phyloP scores from a whole-genome alignment of 2,888 invertebrate species.

The Lasioglossum calceatum region DNA sequence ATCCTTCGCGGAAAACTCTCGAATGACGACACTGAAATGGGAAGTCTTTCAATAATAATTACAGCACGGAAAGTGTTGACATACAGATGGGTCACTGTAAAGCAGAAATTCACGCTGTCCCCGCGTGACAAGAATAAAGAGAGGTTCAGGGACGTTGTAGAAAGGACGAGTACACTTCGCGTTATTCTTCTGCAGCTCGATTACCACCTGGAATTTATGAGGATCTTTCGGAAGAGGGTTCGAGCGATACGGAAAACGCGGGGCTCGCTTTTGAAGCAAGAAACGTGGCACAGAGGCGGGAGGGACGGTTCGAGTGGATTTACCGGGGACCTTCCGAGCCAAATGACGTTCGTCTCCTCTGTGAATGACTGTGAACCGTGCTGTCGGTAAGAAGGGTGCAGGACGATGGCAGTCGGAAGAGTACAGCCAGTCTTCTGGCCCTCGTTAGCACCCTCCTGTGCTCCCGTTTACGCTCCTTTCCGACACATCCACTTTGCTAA shows the following conservation, averaged over 20 bases:
- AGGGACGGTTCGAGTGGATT: slow-evolving; percentile 52
- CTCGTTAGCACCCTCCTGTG: slow-evolving; percentile 77
- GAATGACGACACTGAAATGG: not conserved
- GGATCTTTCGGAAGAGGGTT: not conserved
- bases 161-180: not conserved
- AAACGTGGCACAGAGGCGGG: not conserved
- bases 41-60: too few relatives aligned
- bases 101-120: not conserved
- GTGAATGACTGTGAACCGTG: slow-evolving; percentile 79
- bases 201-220: not conserved
- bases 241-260: not conserved
- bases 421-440: slow-evolving; percentile 64
- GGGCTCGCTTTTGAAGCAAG: not conserved
- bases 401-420: slow-evolving; percentile 10
- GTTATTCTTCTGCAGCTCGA: not conserved
- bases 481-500: slow-evolving; percentile 75
- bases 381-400: slow-evolving; percentile 67
- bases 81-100: not conserved
- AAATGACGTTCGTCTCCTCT: slow-evolving; percentile 77
- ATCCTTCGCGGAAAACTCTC: not conserved
- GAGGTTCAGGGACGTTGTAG: not conserved
- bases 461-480: slow-evolving; percentile 57
- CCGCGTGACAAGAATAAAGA: not conserved
- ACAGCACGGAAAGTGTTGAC: too few relatives aligned
- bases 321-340: slow-evolving; percentile 60